phyloP scores from a whole-genome alignment of 2,888 invertebrate genomes.

The Acanthosepion pharaonis region DNA sequence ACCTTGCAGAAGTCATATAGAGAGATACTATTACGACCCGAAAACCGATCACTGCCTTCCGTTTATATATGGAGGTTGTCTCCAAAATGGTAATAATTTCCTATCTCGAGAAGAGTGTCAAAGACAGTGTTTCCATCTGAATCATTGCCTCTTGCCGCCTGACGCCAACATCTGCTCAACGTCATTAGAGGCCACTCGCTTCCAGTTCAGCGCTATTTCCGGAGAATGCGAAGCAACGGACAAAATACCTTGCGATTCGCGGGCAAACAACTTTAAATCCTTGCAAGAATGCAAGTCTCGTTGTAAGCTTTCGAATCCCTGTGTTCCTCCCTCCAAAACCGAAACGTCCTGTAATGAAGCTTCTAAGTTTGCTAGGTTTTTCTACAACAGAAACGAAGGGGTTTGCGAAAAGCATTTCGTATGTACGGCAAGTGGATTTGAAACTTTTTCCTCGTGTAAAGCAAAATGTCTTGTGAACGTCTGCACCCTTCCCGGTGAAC shows the following conservation, averaged over 20 bases:
- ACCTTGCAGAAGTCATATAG: slow-evolving; percentile 63
- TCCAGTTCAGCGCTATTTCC: background rate
- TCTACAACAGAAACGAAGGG: background rate
- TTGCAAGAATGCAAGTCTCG: background rate
- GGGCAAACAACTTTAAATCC: background rate
- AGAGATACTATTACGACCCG: slow-evolving; percentile 64
- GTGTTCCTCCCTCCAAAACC: background rate
- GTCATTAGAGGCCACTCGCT: background rate
- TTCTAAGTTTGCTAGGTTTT: background rate
- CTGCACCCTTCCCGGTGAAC: background rate
- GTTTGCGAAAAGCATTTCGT: background rate
- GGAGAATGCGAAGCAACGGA: background rate
- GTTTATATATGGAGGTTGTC: slow-evolving; percentile 92
- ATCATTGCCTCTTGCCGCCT: background rate
- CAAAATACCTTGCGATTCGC: background rate
- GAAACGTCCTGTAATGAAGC: background rate
- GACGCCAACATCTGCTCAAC: background rate
- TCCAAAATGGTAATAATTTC: slow-evolving; percentile 92
- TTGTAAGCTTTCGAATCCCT: background rate
- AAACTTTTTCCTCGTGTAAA: background rate
- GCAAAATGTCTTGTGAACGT: background rate
- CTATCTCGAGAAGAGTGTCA: slow-evolving; percentile 84
- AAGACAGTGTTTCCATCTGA: background rate
- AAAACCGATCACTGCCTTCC: slow-evolving; percentile 82
- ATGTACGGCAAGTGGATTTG: background rate